These are phyloP conservation scores for Acanthurus leucopareius DNA, from an alignment of 2,797 vertebrate species.

Conservation along the genomic window DNA sequence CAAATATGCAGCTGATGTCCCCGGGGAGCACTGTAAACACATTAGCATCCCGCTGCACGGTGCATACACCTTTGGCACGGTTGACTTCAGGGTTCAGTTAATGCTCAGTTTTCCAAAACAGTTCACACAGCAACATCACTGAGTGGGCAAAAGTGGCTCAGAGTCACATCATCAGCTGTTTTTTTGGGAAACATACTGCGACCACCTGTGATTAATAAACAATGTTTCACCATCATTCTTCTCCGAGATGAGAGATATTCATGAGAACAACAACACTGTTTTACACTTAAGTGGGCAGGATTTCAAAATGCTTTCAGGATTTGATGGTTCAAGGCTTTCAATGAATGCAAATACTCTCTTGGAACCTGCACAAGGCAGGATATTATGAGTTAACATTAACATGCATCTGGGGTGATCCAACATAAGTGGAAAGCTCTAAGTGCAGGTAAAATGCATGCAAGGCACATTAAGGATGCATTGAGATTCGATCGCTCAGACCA, in stretches of 20 bases:
- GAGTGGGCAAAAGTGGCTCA: neutral
- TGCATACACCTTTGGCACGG: slow-evolving; percentile 18
- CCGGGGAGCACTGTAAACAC: slow-evolving; percentile 37
- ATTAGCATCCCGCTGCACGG: slow-evolving; percentile 28
- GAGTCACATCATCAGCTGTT: neutral
- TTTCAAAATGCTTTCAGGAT: neutral
- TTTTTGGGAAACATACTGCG: neutral
- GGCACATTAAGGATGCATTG: no score
- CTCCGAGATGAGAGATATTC: neutral
- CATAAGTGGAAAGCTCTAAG: no score
- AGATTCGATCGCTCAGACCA: no score
- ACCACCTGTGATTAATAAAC: neutral
- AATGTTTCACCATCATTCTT: neutral
- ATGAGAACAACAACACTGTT: neutral
- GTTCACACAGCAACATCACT: neutral
- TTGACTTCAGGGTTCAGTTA: slow-evolving; percentile 18
- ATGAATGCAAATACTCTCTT: no score
- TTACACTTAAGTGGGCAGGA: neutral
- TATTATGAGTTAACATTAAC: no score
- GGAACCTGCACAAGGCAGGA: no score
- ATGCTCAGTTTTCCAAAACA: slow-evolving; percentile 19
- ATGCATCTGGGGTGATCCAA: no score
- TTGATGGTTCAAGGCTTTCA: neutral
- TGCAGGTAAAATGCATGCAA: no score
- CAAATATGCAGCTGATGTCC: slow-evolving; percentile 46